Percentiles rank a stretch among this genome's conserved stretches.
Evolutionary conservation across 2,113 vertebrate species (phyloP).

Genomic region (Gymnarchus niloticus): DNA sequence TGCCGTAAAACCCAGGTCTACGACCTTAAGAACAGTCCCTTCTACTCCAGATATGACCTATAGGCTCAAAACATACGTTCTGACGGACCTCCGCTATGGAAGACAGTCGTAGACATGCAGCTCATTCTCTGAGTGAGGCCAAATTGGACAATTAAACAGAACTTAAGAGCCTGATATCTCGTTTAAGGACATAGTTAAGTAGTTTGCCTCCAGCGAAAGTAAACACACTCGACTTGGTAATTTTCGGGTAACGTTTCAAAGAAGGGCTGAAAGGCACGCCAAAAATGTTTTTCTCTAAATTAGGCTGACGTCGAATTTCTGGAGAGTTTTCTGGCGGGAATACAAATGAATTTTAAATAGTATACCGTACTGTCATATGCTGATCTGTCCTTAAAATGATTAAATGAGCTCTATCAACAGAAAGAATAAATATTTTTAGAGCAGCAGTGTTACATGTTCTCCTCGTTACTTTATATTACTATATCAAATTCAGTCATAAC

Average conservation of each 20-base stretch:
- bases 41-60: neutral
- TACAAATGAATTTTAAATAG: neutral
- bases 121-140: neutral
- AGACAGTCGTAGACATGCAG: neutral
- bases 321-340: neutral
- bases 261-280: neutral
- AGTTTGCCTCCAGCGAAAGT: neutral
- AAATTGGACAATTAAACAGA: neutral
- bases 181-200: neutral
- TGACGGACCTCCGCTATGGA: neutral
- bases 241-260: neutral
- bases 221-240: neutral
- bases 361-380: neutral
- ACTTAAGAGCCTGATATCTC: neutral
- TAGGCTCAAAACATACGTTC: neutral
- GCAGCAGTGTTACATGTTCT: neutral
- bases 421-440: neutral
- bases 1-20: neutral
- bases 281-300: neutral
- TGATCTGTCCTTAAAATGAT: neutral
- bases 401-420: neutral
- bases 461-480: neutral
- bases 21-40: neutral
- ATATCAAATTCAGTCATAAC: no score
- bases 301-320: neutral